These are phyloP conservation scores for Heliconius himera DNA, from an alignment of 1,140 invertebrate genomes.

Conservation along the genomic window DNA sequence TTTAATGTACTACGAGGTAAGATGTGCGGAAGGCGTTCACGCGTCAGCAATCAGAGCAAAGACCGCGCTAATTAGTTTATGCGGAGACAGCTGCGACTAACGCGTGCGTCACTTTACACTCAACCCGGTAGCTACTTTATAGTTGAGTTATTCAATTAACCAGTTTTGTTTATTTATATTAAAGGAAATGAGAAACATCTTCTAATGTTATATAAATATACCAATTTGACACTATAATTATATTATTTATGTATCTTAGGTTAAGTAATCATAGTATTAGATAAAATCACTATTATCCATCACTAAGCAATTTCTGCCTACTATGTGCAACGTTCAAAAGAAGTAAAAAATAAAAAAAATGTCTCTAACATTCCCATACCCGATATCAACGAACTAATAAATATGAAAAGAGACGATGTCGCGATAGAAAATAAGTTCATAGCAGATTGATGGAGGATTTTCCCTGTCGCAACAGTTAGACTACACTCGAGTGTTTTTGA, in stretches of 20 bases:
- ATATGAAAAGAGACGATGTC: slow-evolving; percentile 16
- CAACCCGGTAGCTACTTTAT: neutral
- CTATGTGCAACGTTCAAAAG: neutral
- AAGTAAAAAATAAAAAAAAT: too few relatives aligned
- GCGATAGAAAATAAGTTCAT: slow-evolving; percentile 30
- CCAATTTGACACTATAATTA: neutral
- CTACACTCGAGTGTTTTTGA: slow-evolving; percentile 34
- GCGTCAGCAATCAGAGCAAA: slow-evolving; percentile 9
- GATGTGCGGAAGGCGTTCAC: slow-evolving; percentile 16
- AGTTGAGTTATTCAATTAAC: neutral
- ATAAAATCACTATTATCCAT: too few relatives aligned
- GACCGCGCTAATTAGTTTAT: slow-evolving; percentile 19
- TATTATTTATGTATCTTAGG: too few relatives aligned
- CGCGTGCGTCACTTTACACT: slow-evolving; percentile 5
- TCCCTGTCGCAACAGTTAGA: slow-evolving; percentile 33
- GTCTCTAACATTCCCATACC: neutral
- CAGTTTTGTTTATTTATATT: neutral
- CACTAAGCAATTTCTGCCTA: neutral
- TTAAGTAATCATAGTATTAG: too few relatives aligned
- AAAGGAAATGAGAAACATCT: neutral
- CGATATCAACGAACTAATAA: neutral
- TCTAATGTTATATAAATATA: too few relatives aligned
- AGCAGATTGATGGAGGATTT: slow-evolving; percentile 35
- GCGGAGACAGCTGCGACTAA: slow-evolving; percentile 13
- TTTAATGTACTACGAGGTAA: slow-evolving; percentile 9